A percentile compares a stretch with the other conserved stretches of the same genome.
Conservation (phyloP, 2,113 vertebrate genomes). For the Phocoena sinus region DNA sequence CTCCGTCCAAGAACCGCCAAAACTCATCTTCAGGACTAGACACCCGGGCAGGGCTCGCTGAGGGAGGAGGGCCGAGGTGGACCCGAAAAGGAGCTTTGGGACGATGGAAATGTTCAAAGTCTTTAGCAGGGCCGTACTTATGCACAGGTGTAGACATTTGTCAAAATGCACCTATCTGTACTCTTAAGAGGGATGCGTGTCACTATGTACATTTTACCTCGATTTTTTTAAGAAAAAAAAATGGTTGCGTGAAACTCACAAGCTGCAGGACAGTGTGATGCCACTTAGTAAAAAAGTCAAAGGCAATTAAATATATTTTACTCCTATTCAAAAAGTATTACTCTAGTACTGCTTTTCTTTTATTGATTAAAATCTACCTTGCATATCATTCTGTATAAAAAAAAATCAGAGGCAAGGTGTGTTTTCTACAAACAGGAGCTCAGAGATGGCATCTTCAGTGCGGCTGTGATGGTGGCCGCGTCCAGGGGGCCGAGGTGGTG, state of each 20-base stretch:
- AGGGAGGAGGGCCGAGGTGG: background rate
- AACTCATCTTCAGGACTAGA: background rate
- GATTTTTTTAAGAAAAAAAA: background rate
- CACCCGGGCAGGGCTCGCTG: no score
- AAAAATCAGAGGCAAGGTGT: background rate
- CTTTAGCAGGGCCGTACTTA: no score
- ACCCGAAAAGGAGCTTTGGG: background rate
- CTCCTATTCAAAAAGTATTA: background rate
- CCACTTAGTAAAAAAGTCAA: background rate
- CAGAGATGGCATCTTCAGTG: background rate
- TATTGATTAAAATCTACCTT: background rate
- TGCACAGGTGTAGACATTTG: background rate
- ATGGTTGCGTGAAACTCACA: background rate
- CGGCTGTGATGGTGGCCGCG: conserved; percentile 50
- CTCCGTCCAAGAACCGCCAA: background rate
- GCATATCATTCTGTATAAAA: background rate
- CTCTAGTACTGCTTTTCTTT: background rate
- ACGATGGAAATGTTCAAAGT: background rate
- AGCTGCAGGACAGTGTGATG: background rate
- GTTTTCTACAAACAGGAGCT: background rate
- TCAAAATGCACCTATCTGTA: background rate
- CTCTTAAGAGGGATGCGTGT: background rate
- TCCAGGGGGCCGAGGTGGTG: background rate
- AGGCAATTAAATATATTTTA: background rate
- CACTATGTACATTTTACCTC: no score